These are phyloP conservation scores for Hirtodrosophila trivittata DNA, from an alignment of 2,888 invertebrate species.

Conservation along the genomic window DNA sequence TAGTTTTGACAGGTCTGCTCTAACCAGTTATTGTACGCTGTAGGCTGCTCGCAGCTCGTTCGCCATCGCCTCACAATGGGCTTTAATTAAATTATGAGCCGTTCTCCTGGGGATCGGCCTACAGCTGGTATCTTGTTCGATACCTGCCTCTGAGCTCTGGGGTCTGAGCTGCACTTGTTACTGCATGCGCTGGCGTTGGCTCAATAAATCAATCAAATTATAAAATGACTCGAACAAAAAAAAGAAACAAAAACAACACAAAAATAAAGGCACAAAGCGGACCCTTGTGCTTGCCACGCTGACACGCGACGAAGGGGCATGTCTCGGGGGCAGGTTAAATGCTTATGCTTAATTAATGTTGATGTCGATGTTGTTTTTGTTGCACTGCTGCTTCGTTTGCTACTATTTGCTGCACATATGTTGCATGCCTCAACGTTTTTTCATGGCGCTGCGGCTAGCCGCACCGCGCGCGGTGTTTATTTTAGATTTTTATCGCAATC, in stretches of 20 bases:
- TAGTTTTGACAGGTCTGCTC: conserved; percentile 61
- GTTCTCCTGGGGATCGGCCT: neutral
- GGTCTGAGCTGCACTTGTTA: conserved; percentile 45
- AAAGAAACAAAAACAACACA: neutral
- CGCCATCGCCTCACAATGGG: conserved; percentile 29
- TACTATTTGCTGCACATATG: conserved; percentile 45
- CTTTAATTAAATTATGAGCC: conserved; percentile 68
- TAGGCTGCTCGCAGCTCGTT: conserved; percentile 12
- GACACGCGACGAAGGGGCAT: conserved; percentile 59
- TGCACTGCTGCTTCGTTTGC: conserved; percentile 21
- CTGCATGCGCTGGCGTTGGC: conserved; percentile 24
- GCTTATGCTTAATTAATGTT: conserved; percentile 77
- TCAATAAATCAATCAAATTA: conserved; percentile 76
- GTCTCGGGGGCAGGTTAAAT: conserved; percentile 73
- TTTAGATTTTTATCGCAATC: conserved; percentile 73
- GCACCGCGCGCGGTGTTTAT: conserved; percentile 61
- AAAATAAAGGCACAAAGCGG: conserved; percentile 32
- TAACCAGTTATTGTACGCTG: conserved; percentile 14
- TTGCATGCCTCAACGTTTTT: conserved; percentile 54
- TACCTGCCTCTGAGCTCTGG: conserved; percentile 34
- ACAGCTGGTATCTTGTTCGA: conserved; percentile 23
- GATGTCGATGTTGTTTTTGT: conserved; percentile 39
- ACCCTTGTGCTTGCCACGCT: conserved; percentile 44
- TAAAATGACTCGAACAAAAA: conserved; percentile 41
- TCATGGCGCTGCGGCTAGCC: conserved; percentile 52